Evolutionary conservation across 2,888 invertebrate species (phyloP).

Genomic region (Melinopterus prodromus): DNA sequence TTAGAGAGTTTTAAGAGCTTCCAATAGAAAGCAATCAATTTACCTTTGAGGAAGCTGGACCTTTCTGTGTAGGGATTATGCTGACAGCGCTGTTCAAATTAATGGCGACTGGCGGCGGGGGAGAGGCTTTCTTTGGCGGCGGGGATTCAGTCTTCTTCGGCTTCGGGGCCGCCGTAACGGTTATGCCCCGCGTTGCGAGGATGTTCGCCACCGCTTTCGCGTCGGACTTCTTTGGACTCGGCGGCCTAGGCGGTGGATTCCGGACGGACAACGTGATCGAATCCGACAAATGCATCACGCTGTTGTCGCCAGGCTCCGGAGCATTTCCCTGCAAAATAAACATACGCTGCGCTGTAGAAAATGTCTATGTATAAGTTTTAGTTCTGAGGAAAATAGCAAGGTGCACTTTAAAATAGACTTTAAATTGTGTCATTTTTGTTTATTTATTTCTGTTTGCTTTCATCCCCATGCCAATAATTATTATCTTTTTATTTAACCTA

Average conservation of each 20-base stretch:
- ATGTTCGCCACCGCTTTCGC: conserved; percentile 81
- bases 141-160: conserved; percentile 59
- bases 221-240: conserved; percentile 68
- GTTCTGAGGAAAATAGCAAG: too few species aligned
- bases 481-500: too few species aligned
- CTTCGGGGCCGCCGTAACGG: conserved; percentile 72
- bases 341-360: neutral
- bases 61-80: conserved; percentile 63
- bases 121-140: conserved; percentile 51
- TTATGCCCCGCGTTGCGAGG: conserved; percentile 79
- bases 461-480: too few species aligned
- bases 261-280: conserved; percentile 74
- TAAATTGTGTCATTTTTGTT: too few species aligned
- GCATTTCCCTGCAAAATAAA: conserved; percentile 51
- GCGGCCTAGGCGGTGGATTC: conserved; percentile 61
- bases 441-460: too few species aligned
- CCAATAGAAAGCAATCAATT: neutral
- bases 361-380: neutral
- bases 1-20: neutral
- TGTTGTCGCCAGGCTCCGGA: conserved; percentile 59
- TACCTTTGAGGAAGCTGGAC: conserved; percentile 11
- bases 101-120: conserved; percentile 61
- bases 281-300: conserved; percentile 73
- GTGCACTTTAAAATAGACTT: too few species aligned
- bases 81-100: conserved; percentile 70